Conservation (phyloP, 2,888 invertebrate genomes). For the Unio delphinus region DNA sequence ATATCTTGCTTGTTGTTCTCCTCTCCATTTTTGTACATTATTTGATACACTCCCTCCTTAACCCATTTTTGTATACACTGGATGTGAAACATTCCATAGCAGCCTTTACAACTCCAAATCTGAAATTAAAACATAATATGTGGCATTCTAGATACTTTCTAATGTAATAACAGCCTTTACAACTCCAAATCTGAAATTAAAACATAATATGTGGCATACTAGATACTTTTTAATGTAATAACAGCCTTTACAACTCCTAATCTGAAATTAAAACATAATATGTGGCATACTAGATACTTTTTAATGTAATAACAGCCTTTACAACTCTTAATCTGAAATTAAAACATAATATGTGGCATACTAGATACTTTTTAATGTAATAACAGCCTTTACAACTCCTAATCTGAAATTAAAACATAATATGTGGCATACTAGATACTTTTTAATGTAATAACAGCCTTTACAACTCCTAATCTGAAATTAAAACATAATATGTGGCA, state of each 20-base stretch:
- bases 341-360: not conserved
- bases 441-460: conserved; percentile 77
- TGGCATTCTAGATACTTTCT: no score
- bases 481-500: not conserved
- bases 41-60: conserved; percentile 80
- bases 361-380: conserved; percentile 7
- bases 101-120: conserved; percentile 90
- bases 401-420: conserved; percentile 74
- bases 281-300: no score
- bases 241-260: no score
- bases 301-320: conserved; percentile 75
- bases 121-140: conserved; percentile 56
- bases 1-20: conserved; percentile 53
- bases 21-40: conserved; percentile 58
- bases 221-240: no score
- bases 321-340: conserved; percentile 86
- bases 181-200: no score
- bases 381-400: conserved; percentile 91
- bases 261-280: no score
- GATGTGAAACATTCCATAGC: conserved; percentile 89
- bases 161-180: no score
- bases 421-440: no score
- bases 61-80: conserved; percentile 93
- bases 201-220: no score
- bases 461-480: conserved; percentile 87